Conservation (phyloP, 1,140 invertebrate genomes). For the Plodia interpunctella region DNA sequence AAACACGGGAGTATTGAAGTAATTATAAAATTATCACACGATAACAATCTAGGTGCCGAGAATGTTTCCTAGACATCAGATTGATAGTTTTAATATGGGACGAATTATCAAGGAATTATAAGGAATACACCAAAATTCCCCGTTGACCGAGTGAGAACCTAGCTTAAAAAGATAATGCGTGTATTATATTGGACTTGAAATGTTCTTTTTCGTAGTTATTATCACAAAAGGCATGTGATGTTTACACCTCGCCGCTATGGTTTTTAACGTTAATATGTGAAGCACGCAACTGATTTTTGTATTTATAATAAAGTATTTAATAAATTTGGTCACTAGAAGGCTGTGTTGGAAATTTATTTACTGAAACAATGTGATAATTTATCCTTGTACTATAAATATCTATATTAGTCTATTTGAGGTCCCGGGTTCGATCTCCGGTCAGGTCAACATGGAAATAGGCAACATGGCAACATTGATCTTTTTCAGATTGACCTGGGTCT, state of each 20-base stretch:
- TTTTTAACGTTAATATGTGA: constrained; percentile 14
- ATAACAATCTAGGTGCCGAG: too few relatives aligned
- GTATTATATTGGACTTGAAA: constrained; percentile 40
- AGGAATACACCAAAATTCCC: background rate
- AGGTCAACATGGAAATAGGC: too few relatives aligned
- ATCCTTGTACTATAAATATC: too few relatives aligned
- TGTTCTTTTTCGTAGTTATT: constrained; percentile 56
- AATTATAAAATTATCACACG: too few relatives aligned
- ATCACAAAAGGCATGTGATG: constrained; percentile 31
- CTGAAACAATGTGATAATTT: too few relatives aligned
- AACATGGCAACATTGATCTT: too few relatives aligned
- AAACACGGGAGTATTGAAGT: too few relatives aligned
- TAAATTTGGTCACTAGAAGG: background rate
- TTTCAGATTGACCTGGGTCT: too few relatives aligned
- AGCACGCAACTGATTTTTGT: constrained; percentile 5
- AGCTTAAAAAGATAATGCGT: constrained; percentile 64
- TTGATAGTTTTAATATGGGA: background rate
- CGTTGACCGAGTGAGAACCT: constrained; percentile 57
- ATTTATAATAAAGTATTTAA: background rate
- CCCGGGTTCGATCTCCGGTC: too few relatives aligned
- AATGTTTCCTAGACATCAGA: too few relatives aligned
- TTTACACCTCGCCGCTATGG: background rate
- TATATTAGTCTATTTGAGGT: too few relatives aligned
- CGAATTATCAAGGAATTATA: background rate
- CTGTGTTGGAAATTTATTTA: too few relatives aligned